Evolutionary conservation across 2,797 vertebrate species (phyloP).

Genomic region (Anisognathus igniventris): DNA sequence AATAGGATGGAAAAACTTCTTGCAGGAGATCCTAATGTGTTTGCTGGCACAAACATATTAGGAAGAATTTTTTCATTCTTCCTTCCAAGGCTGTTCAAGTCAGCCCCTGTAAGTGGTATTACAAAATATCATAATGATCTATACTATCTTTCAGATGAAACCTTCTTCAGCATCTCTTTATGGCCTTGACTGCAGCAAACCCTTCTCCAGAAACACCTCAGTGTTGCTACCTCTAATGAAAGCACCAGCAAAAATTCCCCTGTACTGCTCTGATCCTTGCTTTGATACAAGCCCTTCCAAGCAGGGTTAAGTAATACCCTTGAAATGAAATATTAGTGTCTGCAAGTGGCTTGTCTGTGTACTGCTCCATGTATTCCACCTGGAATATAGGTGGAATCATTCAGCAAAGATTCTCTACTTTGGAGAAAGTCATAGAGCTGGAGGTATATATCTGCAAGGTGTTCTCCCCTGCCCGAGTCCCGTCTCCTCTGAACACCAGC

Average conservation of each 20-base stretch:
- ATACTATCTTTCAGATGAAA: not conserved
- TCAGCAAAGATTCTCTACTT: not conserved
- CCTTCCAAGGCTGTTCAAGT: not conserved
- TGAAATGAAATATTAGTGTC: not conserved
- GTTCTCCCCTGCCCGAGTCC: not conserved
- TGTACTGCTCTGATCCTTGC: not conserved
- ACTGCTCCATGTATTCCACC: not conserved
- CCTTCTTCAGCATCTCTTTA: not conserved
- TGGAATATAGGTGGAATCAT: not conserved
- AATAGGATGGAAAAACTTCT: constrained; percentile 35
- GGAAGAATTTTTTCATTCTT: constrained; percentile 19
- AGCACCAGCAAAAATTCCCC: not conserved
- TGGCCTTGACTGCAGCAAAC: not conserved
- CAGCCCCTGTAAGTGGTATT: not conserved
- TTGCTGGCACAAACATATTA: not conserved
- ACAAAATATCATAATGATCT: not conserved
- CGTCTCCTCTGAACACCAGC: not conserved
- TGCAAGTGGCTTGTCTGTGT: not conserved
- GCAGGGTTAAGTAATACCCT: not conserved
- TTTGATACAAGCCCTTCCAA: not conserved
- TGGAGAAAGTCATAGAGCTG: not conserved
- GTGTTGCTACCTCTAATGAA: not conserved
- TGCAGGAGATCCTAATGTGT: constrained; percentile 21
- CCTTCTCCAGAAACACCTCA: not conserved
- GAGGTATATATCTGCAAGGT: not conserved